phyloP scores from a whole-genome alignment of 2,113 vertebrate genomes.

The Ariopsis seemanni region DNA sequence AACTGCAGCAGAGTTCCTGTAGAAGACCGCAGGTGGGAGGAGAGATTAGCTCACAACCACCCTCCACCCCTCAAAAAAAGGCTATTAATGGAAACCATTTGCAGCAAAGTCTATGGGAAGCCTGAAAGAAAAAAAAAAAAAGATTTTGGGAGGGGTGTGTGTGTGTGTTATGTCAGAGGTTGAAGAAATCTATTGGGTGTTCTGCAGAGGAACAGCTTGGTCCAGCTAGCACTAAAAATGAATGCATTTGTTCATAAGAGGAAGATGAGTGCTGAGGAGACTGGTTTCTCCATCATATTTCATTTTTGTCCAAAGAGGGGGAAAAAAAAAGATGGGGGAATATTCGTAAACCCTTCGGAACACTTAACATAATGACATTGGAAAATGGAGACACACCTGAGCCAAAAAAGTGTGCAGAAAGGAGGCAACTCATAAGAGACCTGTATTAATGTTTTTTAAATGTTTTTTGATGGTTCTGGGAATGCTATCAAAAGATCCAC shows the following conservation, averaged over 20 bases:
- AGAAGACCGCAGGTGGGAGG: slow-evolving; percentile 47
- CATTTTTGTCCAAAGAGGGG: slow-evolving; percentile 26
- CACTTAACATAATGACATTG: slow-evolving; percentile 49
- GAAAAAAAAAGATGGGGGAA: slow-evolving; percentile 1
- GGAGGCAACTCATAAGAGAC: slow-evolving; percentile 32
- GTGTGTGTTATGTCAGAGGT: slow-evolving; percentile 31
- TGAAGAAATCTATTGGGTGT: slow-evolving; percentile 31
- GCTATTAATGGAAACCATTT: slow-evolving; percentile 47
- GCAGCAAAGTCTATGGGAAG: slow-evolving; percentile 31
- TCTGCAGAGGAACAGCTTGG: slow-evolving; percentile 32
- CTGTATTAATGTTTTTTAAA: slow-evolving; percentile 40
- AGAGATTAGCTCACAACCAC: slow-evolving; percentile 40
- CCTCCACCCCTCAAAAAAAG: slow-evolving; percentile 28
- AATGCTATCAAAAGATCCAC: slow-evolving; percentile 51
- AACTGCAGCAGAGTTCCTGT: slow-evolving; percentile 43
- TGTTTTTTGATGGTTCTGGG: slow-evolving; percentile 47
- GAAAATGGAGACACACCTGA: slow-evolving; percentile 46
- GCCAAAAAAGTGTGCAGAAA: slow-evolving; percentile 33
- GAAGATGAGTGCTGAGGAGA: slow-evolving; percentile 29
- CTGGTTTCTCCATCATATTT: slow-evolving; percentile 55
- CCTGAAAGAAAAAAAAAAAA: slow-evolving; percentile 7
- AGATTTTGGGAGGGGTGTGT: slow-evolving; percentile 31
- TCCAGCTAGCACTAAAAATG: slow-evolving; percentile 23
- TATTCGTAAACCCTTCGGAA: slow-evolving; percentile 38
- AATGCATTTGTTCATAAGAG: slow-evolving; percentile 27